Percentiles rank a stretch among this genome's conserved stretches.
Conservation (phyloP, 2,797 vertebrate genomes). For the Aldrovandia affinis region DNA sequence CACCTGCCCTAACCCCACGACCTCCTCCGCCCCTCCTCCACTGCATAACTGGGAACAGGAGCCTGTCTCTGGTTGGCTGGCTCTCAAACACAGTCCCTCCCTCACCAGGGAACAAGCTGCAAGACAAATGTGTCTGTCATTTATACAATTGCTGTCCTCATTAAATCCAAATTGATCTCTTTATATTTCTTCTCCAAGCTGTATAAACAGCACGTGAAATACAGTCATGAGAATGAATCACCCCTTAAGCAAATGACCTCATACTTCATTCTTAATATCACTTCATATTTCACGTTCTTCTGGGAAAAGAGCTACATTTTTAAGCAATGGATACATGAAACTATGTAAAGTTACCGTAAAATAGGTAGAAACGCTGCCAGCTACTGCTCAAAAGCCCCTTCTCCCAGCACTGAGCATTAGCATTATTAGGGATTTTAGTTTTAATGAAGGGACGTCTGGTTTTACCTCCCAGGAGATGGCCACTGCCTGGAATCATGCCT, state of each 20-base stretch:
- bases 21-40: background rate
- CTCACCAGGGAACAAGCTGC: background rate
- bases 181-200: background rate
- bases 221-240: background rate
- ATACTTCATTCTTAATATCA: background rate
- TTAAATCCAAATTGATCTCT: too few species aligned
- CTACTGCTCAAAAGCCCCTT: background rate
- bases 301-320: slow-evolving; percentile 9
- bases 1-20: background rate
- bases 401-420: slow-evolving; percentile 16
- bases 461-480: slow-evolving; percentile 39
- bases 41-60: background rate
- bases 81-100: background rate
- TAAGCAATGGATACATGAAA: slow-evolving; percentile 23
- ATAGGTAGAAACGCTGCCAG: slow-evolving; percentile 23
- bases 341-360: slow-evolving; percentile 19
- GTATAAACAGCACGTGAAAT: background rate
- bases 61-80: background rate
- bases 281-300: slow-evolving; percentile 14
- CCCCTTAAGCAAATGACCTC: background rate
- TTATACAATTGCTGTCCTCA: background rate
- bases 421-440: background rate
- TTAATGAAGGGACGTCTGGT: slow-evolving; percentile 44
- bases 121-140: background rate
- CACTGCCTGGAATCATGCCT: slow-evolving; percentile 27